Evolutionary conservation across 2,888 invertebrate species (phyloP).

Genomic region (Erynnis tages): DNA sequence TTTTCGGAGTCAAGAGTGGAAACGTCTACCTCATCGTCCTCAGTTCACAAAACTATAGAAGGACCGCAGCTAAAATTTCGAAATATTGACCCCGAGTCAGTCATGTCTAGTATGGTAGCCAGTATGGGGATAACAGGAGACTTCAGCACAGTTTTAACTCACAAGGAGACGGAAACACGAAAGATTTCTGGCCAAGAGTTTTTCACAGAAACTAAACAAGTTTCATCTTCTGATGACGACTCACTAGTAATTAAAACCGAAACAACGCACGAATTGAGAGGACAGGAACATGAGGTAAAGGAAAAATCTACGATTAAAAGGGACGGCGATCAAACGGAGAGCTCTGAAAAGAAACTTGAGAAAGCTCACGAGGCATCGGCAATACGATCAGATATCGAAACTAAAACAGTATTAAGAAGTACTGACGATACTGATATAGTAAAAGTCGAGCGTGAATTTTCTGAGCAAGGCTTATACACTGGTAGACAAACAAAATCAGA

Average conservation of each 20-base stretch:
- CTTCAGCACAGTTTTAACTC: conserved; percentile 70
- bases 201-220: conserved; percentile 72
- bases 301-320: conserved; percentile 71
- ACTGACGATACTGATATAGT: conserved; percentile 68
- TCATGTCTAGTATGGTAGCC: conserved; percentile 71
- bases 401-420: conserved; percentile 68
- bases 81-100: conserved; percentile 62
- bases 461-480: conserved; percentile 71
- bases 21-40: conserved; percentile 70
- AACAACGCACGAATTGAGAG: conserved; percentile 70
- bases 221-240: conserved; percentile 75
- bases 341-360: conserved; percentile 75
- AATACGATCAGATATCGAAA: conserved; percentile 71
- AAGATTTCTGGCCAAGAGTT: conserved; percentile 77
- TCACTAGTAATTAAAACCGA: conserved; percentile 72
- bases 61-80: conserved; percentile 64
- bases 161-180: conserved; percentile 75
- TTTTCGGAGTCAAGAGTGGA: conserved; percentile 67
- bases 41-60: conserved; percentile 65
- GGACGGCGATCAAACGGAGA: conserved; percentile 74
- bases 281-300: conserved; percentile 73
- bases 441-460: conserved; percentile 69
- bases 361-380: conserved; percentile 77
- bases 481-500: conserved; percentile 72
- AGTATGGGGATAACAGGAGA: conserved; percentile 62